Evolutionary conservation across 2,797 vertebrate species (phyloP).

Genomic region (Rhinophrynus dorsalis): DNA sequence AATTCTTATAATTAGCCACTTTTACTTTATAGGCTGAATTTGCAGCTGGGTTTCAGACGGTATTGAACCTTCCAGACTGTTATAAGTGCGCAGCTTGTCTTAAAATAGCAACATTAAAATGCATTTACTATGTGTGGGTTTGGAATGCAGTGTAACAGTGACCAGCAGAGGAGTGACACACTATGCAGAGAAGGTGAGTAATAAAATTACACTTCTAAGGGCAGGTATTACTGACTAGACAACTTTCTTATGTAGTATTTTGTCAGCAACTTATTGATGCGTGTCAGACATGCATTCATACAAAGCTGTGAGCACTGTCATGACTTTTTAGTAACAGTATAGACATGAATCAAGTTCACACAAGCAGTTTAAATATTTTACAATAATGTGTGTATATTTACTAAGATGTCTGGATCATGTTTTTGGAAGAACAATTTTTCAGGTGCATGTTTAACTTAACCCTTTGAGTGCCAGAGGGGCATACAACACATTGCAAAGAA

Average conservation of each 20-base stretch:
- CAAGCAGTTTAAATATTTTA: constrained; percentile 25
- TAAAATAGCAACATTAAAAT: neutral
- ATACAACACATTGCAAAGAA: too few species aligned
- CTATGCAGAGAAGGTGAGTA: neutral
- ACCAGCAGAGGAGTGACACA: neutral
- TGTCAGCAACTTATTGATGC: neutral
- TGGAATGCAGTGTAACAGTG: neutral
- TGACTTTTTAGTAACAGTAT: neutral
- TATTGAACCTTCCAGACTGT: too few species aligned
- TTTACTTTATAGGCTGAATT: too few species aligned
- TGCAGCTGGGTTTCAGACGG: too few species aligned
- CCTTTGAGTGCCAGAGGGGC: too few species aligned
- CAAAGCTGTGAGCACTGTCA: neutral
- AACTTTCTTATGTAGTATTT: neutral
- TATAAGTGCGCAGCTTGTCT: neutral
- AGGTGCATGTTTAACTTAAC: neutral
- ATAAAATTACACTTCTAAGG: neutral
- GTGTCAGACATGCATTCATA: constrained; percentile 23
- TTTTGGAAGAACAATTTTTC: constrained; percentile 9
- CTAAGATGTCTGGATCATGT: constrained; percentile 29
- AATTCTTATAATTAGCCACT: too few species aligned
- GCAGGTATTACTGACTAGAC: neutral
- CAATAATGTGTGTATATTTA: constrained; percentile 10
- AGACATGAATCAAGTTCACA: constrained; percentile 37
- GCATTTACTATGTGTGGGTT: neutral